Evolutionary conservation across 2,888 invertebrate genomes (phyloP).

Genomic region (Euplexia lucipara): DNA sequence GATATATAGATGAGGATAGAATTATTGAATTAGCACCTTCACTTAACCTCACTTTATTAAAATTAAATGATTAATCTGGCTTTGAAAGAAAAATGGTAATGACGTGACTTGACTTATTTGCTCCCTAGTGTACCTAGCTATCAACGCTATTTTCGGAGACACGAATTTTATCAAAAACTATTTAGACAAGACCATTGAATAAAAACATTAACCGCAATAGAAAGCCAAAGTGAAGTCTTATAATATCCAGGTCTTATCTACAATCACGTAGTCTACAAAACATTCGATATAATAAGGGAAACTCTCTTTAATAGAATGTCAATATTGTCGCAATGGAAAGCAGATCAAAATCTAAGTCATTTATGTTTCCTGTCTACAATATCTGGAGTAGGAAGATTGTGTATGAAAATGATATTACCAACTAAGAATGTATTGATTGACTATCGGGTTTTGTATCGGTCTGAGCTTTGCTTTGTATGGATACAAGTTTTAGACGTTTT

Average conservation of each 20-base stretch:
- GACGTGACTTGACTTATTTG: no score
- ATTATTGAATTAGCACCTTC: no score
- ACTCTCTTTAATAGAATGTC: constrained; percentile 28
- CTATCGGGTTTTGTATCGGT: constrained; percentile 5
- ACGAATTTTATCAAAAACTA: no score
- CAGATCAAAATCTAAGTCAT: constrained; percentile 33
- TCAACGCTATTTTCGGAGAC: no score
- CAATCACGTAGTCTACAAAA: constrained; percentile 19
- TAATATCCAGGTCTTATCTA: constrained; percentile 24
- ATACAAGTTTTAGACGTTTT: constrained; percentile 12
- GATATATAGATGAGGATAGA: no score
- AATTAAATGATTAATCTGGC: no score
- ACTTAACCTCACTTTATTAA: no score
- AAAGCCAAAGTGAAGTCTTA: constrained; percentile 6
- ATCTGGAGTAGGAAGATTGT: constrained; percentile 24
- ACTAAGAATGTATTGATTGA: constrained; percentile 7
- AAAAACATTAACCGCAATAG: not conserved
- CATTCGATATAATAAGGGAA: constrained; percentile 24
- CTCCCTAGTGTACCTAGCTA: no score
- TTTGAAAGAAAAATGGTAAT: no score
- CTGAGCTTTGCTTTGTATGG: not conserved
- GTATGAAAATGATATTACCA: not conserved
- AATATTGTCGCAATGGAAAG: constrained; percentile 36
- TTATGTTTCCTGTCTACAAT: constrained; percentile 36
- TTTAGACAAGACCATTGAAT: no score